phyloP scores from a whole-genome alignment of 2,797 vertebrate species.

The Siniperca scherzeri region DNA sequence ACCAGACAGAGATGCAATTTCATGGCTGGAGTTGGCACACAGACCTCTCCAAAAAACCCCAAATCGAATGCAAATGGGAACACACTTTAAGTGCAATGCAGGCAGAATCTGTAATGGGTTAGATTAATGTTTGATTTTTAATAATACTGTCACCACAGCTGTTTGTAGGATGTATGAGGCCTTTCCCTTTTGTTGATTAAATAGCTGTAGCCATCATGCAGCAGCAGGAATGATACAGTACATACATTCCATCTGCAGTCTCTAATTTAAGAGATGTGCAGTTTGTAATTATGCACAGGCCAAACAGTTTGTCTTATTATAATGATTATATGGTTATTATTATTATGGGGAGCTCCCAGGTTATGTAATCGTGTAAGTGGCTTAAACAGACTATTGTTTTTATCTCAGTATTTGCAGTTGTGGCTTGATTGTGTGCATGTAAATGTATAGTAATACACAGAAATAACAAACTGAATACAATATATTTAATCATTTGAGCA shows the following conservation, averaged over 20 bases:
- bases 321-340: conserved; percentile 29
- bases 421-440: conserved; percentile 27
- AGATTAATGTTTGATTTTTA: conserved; percentile 64
- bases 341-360: conserved; percentile 22
- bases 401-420: conserved; percentile 36
- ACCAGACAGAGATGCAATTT: conserved; percentile 51
- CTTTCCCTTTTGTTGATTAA: conserved; percentile 56
- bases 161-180: conserved; percentile 44
- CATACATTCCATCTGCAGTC: conserved; percentile 14
- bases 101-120: conserved; percentile 47
- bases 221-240: conserved; percentile 25
- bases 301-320: conserved; percentile 35
- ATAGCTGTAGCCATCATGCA: conserved; percentile 44
- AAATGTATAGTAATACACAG: conserved; percentile 19
- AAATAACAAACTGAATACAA: conserved; percentile 15
- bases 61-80: conserved; percentile 58
- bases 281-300: conserved; percentile 56
- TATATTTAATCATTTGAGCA: conserved; percentile 31
- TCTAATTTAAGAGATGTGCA: conserved; percentile 46
- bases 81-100: conserved; percentile 45
- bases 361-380: conserved; percentile 56
- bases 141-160: conserved; percentile 58
- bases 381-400: conserved; percentile 47
- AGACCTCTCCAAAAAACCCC: conserved; percentile 10
- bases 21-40: conserved; percentile 40